Conservation (phyloP, 2,888 invertebrate species). For the Cecidostiba fungosa region DNA sequence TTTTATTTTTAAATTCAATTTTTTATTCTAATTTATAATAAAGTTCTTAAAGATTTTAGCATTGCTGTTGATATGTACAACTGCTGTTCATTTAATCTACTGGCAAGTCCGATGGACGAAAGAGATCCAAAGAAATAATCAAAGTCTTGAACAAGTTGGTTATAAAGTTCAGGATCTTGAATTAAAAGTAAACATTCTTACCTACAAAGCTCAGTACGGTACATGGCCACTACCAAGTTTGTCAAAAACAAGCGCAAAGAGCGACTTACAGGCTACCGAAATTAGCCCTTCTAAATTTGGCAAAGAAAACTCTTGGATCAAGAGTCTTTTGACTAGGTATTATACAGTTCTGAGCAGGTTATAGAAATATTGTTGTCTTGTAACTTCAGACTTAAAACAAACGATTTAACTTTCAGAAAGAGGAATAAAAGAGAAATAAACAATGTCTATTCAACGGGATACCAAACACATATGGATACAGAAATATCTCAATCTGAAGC, state of each 20-base stretch:
- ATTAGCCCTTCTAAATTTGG: conserved; percentile 69
- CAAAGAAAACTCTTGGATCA: conserved; percentile 71
- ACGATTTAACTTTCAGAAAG: conserved; percentile 24
- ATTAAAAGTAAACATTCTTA: conserved; percentile 74
- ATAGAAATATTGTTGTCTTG: background rate
- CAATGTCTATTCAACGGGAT: background rate
- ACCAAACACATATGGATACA: background rate
- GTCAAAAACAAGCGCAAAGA: conserved; percentile 64
- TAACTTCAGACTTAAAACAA: background rate
- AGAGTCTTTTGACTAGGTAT: conserved; percentile 70
- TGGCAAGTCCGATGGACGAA: conserved; percentile 66
- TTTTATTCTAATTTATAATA: conserved; percentile 4
- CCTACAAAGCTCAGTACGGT: conserved; percentile 76
- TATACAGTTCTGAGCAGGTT: background rate
- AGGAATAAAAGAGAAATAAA: background rate
- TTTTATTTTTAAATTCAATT: conserved; percentile 28
- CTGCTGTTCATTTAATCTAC: conserved; percentile 69
- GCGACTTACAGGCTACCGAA: conserved; percentile 65
- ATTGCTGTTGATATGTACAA: conserved; percentile 65
- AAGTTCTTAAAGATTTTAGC: conserved; percentile 68
- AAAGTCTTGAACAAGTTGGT: conserved; percentile 69
- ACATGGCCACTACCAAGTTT: conserved; percentile 73
- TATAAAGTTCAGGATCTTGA: conserved; percentile 75
- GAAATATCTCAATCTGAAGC: background rate
- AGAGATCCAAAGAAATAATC: conserved; percentile 64